A percentile compares a stretch with the other conserved stretches of the same genome.
Evolutionary conservation across 92 coral and sea anemone genomes (phyloP).

Genomic region (Bergia sp.): DNA sequence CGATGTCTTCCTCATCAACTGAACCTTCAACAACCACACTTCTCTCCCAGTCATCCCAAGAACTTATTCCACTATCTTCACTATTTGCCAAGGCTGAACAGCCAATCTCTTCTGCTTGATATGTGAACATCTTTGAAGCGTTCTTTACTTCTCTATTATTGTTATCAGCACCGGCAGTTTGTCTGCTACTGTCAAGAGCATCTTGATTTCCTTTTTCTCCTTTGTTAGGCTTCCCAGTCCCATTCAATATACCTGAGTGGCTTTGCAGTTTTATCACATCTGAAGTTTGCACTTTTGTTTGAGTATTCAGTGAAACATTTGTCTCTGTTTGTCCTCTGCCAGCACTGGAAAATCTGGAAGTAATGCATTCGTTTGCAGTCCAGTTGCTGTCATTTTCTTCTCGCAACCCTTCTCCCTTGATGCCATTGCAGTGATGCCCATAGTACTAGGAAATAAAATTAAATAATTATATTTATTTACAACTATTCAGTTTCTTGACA

Average conservation of each 20-base stretch:
- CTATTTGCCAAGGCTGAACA: neutral
- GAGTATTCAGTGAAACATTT: neutral
- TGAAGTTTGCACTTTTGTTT: neutral
- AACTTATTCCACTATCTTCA: neutral
- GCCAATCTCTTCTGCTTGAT: neutral
- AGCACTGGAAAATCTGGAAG: neutral
- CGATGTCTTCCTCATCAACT: slow-evolving; percentile 68
- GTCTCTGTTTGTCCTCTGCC: neutral
- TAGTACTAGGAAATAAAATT: neutral
- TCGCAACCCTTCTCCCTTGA: neutral
- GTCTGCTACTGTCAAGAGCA: neutral
- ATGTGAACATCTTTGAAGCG: neutral
- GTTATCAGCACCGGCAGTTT: neutral
- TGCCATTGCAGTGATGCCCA: neutral
- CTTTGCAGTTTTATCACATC: neutral
- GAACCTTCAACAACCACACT: slow-evolving; percentile 66
- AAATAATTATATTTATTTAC: neutral
- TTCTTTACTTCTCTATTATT: neutral
- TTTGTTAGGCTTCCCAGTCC: neutral
- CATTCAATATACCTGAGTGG: neutral
- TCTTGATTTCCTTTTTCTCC: neutral
- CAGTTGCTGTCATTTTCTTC: neutral
- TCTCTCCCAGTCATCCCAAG: slow-evolving; percentile 85
- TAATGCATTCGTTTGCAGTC: neutral
- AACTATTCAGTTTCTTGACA: neutral